Evolutionary conservation across 1,140 invertebrate species (phyloP).

Genomic region (Samia ricini): DNA sequence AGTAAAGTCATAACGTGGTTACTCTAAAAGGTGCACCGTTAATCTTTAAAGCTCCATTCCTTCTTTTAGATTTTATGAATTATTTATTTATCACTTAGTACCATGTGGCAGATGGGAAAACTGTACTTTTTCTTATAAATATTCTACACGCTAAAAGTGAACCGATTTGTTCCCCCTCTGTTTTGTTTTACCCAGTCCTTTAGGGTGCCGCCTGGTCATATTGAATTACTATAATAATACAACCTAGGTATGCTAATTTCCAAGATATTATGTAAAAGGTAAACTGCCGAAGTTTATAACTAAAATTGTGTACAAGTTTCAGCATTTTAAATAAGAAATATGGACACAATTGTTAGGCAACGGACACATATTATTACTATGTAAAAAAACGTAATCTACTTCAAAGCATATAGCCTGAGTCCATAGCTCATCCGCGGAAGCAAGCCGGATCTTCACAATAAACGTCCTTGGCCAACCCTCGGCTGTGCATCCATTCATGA

Average conservation of each 20-base stretch:
- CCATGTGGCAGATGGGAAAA: background rate
- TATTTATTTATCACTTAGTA: background rate
- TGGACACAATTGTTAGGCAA: background rate
- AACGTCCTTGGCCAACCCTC: conserved; percentile 65
- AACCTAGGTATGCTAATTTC: too few relatives aligned
- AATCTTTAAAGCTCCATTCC: background rate
- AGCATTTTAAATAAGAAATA: background rate
- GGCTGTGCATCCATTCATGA: conserved; percentile 25
- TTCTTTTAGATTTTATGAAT: background rate
- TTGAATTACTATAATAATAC: too few relatives aligned
- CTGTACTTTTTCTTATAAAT: background rate
- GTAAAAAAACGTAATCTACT: background rate
- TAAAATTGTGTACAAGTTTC: too few relatives aligned
- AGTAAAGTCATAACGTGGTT: background rate
- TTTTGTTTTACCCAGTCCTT: background rate
- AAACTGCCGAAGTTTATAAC: too few relatives aligned
- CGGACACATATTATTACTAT: background rate
- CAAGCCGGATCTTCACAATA: conserved; percentile 51
- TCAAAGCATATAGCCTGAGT: background rate
- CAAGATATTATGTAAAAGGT: too few relatives aligned
- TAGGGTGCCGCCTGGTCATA: background rate
- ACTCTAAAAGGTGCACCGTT: background rate
- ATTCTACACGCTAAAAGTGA: background rate
- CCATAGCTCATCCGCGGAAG: conserved; percentile 17
- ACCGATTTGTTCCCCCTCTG: background rate